Percentiles rank a stretch among this genome's conserved stretches.
phyloP scores from a whole-genome alignment of 2,113 vertebrate species.

The Apodemus speciosus region DNA sequence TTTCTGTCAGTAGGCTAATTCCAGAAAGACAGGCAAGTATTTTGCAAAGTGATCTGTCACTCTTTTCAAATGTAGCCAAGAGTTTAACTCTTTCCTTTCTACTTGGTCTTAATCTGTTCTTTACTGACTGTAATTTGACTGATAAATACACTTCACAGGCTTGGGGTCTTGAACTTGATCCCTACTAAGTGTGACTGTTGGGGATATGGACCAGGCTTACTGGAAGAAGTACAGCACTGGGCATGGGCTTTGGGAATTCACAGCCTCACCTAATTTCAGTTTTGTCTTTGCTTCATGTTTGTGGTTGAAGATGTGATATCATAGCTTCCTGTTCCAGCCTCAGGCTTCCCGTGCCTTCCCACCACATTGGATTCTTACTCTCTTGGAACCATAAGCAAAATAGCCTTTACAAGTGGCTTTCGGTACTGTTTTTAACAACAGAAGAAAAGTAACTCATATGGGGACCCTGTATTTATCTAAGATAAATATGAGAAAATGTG shows the following conservation, averaged over 20 bases:
- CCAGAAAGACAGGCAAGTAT: slow-evolving; percentile 3
- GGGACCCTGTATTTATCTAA: slow-evolving; percentile 47
- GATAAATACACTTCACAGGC: background rate
- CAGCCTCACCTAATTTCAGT: background rate
- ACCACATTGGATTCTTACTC: background rate
- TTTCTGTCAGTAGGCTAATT: background rate
- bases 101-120: background rate
- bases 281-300: background rate
- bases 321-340: background rate
- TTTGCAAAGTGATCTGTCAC: slow-evolving; percentile 11
- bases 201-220: background rate
- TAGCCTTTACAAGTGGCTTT: background rate
- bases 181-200: background rate
- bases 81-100: slow-evolving; percentile 55
- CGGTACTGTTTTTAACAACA: background rate
- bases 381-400: background rate
- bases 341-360: background rate
- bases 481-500: slow-evolving; percentile 53
- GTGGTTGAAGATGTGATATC: background rate
- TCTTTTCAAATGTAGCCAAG: slow-evolving; percentile 30
- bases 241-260: background rate
- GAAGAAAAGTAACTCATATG: background rate
- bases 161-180: background rate
- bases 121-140: background rate
- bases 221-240: too few relatives aligned